Percentiles rank a stretch among this genome's conserved stretches.
Evolutionary conservation across 2,888 invertebrate species (phyloP).

Genomic region (Cinara cedri): DNA sequence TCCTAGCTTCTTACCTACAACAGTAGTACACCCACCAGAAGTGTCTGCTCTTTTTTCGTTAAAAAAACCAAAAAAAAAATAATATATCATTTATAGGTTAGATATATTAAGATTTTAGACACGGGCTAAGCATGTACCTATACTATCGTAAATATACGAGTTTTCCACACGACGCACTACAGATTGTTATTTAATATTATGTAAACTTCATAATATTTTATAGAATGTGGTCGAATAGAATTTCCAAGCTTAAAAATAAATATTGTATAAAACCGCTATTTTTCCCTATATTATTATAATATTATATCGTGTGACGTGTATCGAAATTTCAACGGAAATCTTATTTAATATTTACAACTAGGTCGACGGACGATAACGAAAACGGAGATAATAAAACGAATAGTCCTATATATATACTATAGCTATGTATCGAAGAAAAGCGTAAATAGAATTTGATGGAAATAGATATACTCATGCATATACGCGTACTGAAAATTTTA

Average conservation of each 20-base stretch:
- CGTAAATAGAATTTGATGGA: background rate
- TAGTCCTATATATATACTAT: background rate
- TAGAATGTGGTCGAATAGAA: background rate
- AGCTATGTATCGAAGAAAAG: background rate
- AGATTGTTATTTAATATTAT: background rate
- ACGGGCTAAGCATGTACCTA: background rate
- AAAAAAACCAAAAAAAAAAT: too few species aligned
- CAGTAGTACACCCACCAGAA: too few species aligned
- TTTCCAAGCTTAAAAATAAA: background rate
- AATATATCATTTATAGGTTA: too few species aligned
- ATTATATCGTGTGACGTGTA: background rate
- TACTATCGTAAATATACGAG: background rate
- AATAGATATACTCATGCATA: background rate
- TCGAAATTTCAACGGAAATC: constrained; percentile 7
- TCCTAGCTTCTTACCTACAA: too few species aligned
- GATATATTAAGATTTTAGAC: too few species aligned
- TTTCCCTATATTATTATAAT: background rate
- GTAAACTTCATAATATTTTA: background rate
- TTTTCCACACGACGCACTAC: background rate
- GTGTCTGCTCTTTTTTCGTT: too few species aligned
- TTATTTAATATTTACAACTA: constrained; percentile 5
- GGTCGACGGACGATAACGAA: background rate
- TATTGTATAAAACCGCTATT: constrained; percentile 14
- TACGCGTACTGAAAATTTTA: background rate
- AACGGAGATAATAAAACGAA: background rate